A percentile compares a stretch with the other conserved stretches of the same genome.
These are phyloP conservation scores for Balaeniceps rex DNA, from an alignment of 2,113 vertebrate species.

Conservation along the genomic window DNA sequence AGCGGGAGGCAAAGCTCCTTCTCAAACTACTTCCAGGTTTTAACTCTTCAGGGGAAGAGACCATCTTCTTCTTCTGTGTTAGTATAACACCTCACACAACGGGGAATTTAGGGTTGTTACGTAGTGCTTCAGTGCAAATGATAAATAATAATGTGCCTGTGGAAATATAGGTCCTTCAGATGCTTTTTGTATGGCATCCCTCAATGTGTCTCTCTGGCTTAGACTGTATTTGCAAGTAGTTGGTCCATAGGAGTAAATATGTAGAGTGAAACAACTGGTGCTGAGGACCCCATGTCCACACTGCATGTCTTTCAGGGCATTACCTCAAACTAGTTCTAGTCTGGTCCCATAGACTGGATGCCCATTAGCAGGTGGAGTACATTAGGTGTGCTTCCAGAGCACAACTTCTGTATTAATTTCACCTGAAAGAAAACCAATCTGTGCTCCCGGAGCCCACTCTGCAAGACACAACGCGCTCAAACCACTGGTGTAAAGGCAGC, in stretches of 20 bases:
- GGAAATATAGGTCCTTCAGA: background rate
- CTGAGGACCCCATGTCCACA: background rate
- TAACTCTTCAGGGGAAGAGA: background rate
- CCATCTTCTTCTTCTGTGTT: background rate
- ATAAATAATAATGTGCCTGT: background rate
- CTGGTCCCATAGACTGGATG: background rate
- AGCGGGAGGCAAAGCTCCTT: background rate
- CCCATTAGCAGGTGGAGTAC: background rate
- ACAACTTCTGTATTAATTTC: background rate
- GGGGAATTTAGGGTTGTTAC: background rate
- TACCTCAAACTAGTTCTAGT: background rate
- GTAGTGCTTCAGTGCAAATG: background rate
- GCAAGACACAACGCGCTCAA: background rate
- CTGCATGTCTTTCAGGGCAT: background rate
- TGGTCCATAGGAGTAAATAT: background rate
- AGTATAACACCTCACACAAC: background rate
- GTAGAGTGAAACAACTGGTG: background rate
- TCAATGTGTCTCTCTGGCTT: background rate
- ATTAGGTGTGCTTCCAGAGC: background rate
- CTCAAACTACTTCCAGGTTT: background rate
- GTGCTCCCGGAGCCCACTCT: background rate
- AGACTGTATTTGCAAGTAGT: background rate
- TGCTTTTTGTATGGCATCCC: background rate
- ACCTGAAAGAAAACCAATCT: background rate
- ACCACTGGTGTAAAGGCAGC: background rate